A percentile compares a stretch with the other conserved stretches of the same genome.
phyloP scores from a whole-genome alignment of 2,797 vertebrate species.

The Microctenopoma stevenorrisi region DNA sequence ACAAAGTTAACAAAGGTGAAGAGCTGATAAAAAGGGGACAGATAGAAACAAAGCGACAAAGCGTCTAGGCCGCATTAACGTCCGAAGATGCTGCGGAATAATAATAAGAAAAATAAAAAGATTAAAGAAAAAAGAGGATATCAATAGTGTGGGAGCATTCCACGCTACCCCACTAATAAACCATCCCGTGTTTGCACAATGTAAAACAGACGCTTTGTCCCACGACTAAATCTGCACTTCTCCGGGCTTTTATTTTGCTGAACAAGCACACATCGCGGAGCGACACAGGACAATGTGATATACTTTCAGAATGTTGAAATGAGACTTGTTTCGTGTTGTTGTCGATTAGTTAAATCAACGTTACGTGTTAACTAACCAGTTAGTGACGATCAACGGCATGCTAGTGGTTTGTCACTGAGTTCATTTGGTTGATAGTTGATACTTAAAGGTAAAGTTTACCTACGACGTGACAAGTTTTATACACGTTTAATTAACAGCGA shows the following conservation, averaged over 20 bases:
- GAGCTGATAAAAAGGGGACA: too few species aligned
- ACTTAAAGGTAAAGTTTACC: background rate
- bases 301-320: background rate
- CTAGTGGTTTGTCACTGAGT: background rate
- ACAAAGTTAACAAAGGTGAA: too few species aligned
- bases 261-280: background rate
- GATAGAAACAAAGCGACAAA: too few species aligned
- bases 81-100: too few species aligned
- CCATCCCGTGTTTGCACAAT: background rate
- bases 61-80: too few species aligned
- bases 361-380: background rate
- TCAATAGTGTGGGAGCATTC: too few species aligned
- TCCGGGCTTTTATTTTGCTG: background rate
- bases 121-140: too few species aligned
- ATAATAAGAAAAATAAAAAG: too few species aligned
- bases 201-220: background rate
- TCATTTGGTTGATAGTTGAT: background rate
- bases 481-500: fast-evolving
- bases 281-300: background rate
- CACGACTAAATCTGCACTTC: background rate
- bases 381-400: too few species aligned
- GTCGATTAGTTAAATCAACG: background rate
- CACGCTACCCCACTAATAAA: background rate
- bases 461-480: background rate
- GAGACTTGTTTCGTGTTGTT: background rate